phyloP scores from a whole-genome alignment of 1,140 invertebrate genomes.

The Coboldia fuscipes region DNA sequence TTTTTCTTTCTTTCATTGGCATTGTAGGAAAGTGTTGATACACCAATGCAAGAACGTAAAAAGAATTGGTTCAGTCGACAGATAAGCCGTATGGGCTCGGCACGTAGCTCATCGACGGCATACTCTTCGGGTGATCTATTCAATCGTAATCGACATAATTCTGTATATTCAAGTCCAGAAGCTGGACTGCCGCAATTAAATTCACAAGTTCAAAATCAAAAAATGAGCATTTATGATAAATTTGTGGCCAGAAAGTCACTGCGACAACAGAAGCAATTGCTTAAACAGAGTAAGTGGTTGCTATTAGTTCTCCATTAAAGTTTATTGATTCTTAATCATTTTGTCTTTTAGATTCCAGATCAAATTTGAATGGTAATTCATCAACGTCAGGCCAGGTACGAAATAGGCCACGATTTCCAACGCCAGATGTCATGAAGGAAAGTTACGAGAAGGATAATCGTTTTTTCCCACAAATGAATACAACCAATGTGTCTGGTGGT shows the following conservation, averaged over 20 bases:
- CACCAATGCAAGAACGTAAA: slow-evolving; percentile 57
- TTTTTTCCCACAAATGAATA: slow-evolving; percentile 1
- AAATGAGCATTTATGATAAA: slow-evolving; percentile 60
- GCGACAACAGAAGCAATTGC: slow-evolving; percentile 35
- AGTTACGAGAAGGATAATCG: slow-evolving; percentile 43
- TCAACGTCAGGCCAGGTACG: slow-evolving; percentile 39
- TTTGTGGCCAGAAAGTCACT: slow-evolving; percentile 57
- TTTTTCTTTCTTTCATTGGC: slow-evolving; percentile 1
- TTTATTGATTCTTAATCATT: background rate
- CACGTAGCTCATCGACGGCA: slow-evolving; percentile 58
- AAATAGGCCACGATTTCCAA: slow-evolving; percentile 61
- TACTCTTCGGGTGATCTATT: slow-evolving; percentile 63
- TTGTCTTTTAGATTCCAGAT: slow-evolving; percentile 12
- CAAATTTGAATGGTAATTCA: slow-evolving; percentile 41
- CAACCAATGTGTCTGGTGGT: background rate
- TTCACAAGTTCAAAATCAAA: slow-evolving; percentile 26
- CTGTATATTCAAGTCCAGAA: slow-evolving; percentile 58
- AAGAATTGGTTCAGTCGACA: slow-evolving; percentile 73
- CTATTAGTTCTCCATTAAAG: background rate
- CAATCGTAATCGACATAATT: slow-evolving; percentile 41
- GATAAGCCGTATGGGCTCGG: slow-evolving; percentile 59
- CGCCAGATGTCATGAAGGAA: slow-evolving; percentile 65
- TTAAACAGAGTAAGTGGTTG: slow-evolving; percentile 35
- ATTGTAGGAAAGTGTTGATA: slow-evolving; percentile 67
- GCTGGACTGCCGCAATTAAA: slow-evolving; percentile 26